Percentiles rank a stretch among this genome's conserved stretches.
Evolutionary conservation across 2,113 vertebrate species (phyloP).

Genomic region (Bucco capensis): DNA sequence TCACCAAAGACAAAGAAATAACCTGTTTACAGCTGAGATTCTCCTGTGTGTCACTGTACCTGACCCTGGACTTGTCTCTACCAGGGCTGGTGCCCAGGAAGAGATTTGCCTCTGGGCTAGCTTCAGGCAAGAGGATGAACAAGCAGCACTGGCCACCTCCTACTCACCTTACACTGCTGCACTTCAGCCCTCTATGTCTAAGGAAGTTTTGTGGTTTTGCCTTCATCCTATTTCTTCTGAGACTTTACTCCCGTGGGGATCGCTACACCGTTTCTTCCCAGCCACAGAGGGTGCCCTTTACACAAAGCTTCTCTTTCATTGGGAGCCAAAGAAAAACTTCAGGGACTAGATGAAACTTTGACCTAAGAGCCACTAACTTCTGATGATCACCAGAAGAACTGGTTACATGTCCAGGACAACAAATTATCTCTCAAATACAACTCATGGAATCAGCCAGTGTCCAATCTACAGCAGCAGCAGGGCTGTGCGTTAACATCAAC

Average conservation of each 20-base stretch:
- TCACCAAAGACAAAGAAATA: background rate
- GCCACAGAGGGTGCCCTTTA: background rate
- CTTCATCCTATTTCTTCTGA: background rate
- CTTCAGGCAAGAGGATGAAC: background rate
- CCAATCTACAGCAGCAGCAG: background rate
- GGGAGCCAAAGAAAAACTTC: background rate
- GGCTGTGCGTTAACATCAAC: background rate
- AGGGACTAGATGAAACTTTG: background rate
- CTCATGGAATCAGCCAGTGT: no score
- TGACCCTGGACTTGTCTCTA: accelerated
- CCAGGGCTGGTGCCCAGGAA: accelerated
- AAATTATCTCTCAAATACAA: no score
- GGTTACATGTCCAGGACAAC: background rate
- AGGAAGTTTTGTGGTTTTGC: background rate
- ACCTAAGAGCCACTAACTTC: background rate
- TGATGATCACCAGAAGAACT: background rate
- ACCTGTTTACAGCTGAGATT: background rate
- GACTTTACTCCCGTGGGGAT: background rate
- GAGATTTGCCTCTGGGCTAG: background rate
- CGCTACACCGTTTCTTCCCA: accelerated
- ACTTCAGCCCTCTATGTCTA: background rate
- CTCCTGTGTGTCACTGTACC: accelerated
- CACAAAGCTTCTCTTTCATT: background rate
- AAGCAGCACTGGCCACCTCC: background rate
- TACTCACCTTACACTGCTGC: background rate